These are phyloP conservation scores for Melipona quadrifasciata DNA, from an alignment of 1,140 invertebrate species.

Conservation along the genomic window DNA sequence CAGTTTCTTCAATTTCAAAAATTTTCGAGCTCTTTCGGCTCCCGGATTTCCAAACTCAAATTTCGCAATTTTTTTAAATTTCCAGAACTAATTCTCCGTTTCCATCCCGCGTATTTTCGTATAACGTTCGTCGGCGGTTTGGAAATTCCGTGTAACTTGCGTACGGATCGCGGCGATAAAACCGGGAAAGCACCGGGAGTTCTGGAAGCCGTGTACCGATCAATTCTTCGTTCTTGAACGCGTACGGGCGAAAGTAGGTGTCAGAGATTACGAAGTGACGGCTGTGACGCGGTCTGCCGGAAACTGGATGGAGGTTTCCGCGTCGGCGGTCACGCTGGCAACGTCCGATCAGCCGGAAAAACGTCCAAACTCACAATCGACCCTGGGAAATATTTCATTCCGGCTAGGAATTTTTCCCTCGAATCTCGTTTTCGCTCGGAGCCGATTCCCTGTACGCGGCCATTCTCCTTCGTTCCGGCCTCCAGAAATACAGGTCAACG, in stretches of 20 bases:
- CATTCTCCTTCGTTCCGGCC: slow-evolving; percentile 28
- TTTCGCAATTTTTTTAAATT: too few species aligned
- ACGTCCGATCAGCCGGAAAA: slow-evolving; percentile 76
- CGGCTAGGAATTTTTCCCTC: slow-evolving; percentile 69
- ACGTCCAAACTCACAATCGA: slow-evolving; percentile 75
- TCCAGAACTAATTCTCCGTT: too few species aligned
- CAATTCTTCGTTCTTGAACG: slow-evolving; percentile 37
- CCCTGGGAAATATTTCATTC: slow-evolving; percentile 76
- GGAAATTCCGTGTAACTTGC: not conserved
- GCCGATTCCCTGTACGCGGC: slow-evolving; percentile 37
- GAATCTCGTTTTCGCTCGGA: slow-evolving; percentile 67
- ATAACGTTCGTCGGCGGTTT: not conserved
- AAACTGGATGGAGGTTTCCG: slow-evolving; percentile 76
- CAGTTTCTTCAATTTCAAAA: too few species aligned
- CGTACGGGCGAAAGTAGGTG: slow-evolving; percentile 45
- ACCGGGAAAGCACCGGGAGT: not conserved
- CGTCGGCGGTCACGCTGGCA: slow-evolving; percentile 69
- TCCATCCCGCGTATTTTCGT: too few species aligned
- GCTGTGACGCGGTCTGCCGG: slow-evolving; percentile 61
- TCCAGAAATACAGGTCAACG: slow-evolving; percentile 64
- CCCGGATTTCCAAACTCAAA: too few species aligned
- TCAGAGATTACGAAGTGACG: slow-evolving; percentile 60
- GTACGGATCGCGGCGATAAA: not conserved
- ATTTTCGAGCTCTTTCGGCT: too few species aligned
- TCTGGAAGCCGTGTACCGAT: slow-evolving; percentile 17